Evolutionary conservation across 2,888 invertebrate species (phyloP).

Genomic region (Phanerotoma sp.): DNA sequence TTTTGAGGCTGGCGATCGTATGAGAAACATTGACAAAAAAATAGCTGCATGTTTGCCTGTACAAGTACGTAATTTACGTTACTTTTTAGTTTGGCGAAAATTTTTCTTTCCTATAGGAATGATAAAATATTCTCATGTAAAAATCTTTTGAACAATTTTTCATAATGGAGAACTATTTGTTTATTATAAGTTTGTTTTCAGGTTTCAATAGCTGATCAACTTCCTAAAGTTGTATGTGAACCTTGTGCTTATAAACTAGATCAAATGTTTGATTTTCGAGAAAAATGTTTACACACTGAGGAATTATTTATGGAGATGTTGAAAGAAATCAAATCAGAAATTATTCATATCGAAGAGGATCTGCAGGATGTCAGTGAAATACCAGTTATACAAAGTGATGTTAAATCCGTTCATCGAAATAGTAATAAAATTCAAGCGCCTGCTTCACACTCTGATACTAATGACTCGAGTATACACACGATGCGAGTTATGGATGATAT

Average conservation of each 20-base stretch:
- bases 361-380: constrained; percentile 43
- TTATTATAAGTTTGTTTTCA: constrained; percentile 42
- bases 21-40: constrained; percentile 62
- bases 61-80: constrained; percentile 54
- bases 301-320: constrained; percentile 57
- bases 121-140: too few relatives aligned
- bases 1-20: constrained; percentile 59
- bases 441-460: constrained; percentile 16
- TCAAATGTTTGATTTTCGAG: constrained; percentile 62
- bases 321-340: constrained; percentile 49
- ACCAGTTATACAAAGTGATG: constrained; percentile 40
- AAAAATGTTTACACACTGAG: constrained; percentile 62
- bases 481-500: constrained; percentile 53
- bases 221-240: constrained; percentile 64
- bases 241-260: constrained; percentile 63
- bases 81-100: not conserved
- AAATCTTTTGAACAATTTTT: not conserved
- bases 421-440: not conserved
- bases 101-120: too few relatives aligned
- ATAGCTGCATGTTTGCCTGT: constrained; percentile 63
- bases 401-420: constrained; percentile 22
- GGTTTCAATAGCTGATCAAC: constrained; percentile 61
- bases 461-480: constrained; percentile 39
- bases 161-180: not conserved
- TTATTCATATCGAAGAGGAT: constrained; percentile 39